Evolutionary conservation across 1,140 invertebrate genomes (phyloP).

Genomic region (Eurytemora carolleeae): DNA sequence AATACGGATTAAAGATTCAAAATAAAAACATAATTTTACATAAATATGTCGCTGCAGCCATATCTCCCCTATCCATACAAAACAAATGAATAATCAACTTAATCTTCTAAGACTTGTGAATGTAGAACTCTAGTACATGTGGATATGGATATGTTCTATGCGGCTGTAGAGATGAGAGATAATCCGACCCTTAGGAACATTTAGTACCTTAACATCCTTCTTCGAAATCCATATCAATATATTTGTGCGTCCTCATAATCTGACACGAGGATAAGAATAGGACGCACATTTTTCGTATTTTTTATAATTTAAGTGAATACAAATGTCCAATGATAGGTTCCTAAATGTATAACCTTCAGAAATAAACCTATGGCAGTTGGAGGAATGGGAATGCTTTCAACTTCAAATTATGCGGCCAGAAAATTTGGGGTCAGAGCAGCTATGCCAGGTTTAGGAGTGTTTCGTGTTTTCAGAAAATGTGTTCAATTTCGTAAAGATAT

Average conservation of each 20-base stretch:
- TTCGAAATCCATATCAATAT: conserved; percentile 4
- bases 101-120: too few species aligned
- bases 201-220: background rate
- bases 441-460: conserved; percentile 45
- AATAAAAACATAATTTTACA: too few species aligned
- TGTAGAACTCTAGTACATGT: conserved; percentile 37
- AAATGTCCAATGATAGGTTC: background rate
- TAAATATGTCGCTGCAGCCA: too few species aligned
- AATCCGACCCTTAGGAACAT: conserved; percentile 30
- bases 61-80: too few species aligned
- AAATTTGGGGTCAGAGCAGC: conserved; percentile 42
- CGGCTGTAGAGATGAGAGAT: conserved; percentile 43
- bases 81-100: too few species aligned
- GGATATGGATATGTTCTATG: conserved; percentile 47
- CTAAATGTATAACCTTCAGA: too few species aligned
- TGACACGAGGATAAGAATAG: background rate
- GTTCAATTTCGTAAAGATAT: too few species aligned
- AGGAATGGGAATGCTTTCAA: conserved; percentile 37
- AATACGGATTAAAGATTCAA: too few species aligned
- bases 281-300: background rate
- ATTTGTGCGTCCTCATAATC: background rate
- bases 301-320: background rate
- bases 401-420: conserved; percentile 42
- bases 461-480: too few species aligned
- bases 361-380: conserved; percentile 45